A percentile compares a stretch with the other conserved stretches of the same genome.
These are phyloP conservation scores for Dasyprocta punctata DNA, from an alignment of 2,113 vertebrate species.

Conservation along the genomic window DNA sequence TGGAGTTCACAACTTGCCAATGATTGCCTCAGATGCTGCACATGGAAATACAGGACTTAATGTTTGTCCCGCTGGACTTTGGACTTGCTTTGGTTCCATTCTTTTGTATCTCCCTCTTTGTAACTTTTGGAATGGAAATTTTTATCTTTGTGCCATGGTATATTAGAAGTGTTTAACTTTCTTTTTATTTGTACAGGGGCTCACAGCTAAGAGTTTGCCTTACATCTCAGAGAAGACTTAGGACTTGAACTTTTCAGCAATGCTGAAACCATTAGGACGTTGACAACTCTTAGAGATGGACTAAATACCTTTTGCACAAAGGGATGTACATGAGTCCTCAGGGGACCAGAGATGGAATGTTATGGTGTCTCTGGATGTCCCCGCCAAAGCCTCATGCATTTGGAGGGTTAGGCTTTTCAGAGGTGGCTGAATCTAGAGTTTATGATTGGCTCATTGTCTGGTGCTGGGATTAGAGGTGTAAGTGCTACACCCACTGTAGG, in stretches of 20 bases:
- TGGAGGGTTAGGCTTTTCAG: neutral
- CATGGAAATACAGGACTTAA: neutral
- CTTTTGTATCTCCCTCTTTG: neutral
- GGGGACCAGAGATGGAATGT: neutral
- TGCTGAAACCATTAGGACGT: neutral
- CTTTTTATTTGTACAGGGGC: neutral
- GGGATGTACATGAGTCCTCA: neutral
- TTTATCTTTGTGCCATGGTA: neutral
- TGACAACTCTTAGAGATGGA: neutral
- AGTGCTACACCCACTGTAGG: neutral
- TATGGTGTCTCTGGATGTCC: neutral
- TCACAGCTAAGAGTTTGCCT: neutral
- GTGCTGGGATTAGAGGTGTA: neutral
- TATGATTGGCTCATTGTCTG: neutral
- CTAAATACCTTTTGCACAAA: neutral
- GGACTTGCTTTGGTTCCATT: neutral
- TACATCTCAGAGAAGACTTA: neutral
- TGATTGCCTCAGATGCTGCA: neutral
- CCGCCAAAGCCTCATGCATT: neutral
- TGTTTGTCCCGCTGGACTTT: neutral
- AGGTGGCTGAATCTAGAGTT: neutral
- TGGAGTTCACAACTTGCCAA: neutral
- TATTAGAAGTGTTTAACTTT: neutral
- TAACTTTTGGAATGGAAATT: neutral
- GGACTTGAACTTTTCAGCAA: neutral